A percentile compares a stretch with the other conserved stretches of the same genome.
Conservation (phyloP, 2,113 vertebrate species). For the Laterallus jamaicensis region DNA sequence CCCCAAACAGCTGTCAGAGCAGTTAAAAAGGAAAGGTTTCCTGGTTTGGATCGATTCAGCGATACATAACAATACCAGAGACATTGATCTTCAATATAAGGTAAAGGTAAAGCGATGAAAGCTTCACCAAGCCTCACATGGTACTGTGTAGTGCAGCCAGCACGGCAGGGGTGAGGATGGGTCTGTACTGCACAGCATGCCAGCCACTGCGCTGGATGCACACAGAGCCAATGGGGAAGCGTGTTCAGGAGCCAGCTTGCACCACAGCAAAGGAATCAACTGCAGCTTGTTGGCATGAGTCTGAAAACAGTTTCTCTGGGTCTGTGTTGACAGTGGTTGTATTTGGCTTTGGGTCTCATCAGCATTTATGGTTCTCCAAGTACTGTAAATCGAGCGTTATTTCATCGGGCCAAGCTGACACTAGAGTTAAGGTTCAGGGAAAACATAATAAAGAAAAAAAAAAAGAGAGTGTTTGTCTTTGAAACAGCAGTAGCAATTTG, state of each 20-base stretch:
- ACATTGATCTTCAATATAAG: no score
- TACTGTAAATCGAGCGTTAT: not conserved
- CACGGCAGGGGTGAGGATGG: not conserved
- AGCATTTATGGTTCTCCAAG: not conserved
- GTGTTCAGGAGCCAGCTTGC: not conserved
- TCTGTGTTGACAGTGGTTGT: not conserved
- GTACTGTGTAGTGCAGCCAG: not conserved
- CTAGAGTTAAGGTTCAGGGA: not conserved
- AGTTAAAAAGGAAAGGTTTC: not conserved
- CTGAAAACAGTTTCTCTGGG: not conserved
- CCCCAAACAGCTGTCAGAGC: not conserved
- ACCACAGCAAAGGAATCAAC: slow-evolving; percentile 30
- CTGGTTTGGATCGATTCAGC: no score
- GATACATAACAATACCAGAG: no score
- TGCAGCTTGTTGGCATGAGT: not conserved
- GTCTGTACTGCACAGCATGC: not conserved
- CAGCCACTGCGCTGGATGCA: not conserved
- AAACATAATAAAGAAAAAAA: not conserved
- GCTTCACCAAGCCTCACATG: not conserved
- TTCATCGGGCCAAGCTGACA: not conserved
- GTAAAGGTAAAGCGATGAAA: not conserved
- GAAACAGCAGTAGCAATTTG: not conserved
- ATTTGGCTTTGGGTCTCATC: not conserved
- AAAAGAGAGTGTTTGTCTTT: not conserved
- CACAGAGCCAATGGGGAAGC: not conserved